Evolutionary conservation across 2,113 vertebrate species (phyloP), one percentile per base, ranked within the genome.

Genomic region (Saccopteryx bilineata): DNA sequence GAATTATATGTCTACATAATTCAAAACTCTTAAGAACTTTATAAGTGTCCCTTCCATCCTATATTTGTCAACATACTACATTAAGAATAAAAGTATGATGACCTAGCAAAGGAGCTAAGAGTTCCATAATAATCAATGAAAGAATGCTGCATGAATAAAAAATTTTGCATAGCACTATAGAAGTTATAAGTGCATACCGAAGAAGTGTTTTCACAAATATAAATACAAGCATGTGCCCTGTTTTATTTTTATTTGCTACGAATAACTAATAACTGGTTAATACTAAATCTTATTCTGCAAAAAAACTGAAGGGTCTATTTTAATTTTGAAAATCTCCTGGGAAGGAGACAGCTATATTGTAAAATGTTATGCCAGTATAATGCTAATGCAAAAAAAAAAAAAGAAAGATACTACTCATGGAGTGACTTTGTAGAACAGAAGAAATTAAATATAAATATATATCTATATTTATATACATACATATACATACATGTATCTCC

Each of bases 271-370:
- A 76, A 31, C 5, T 56, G 23, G 21, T 68, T 82, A 72, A 87
- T 33, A 48, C 23, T 26, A 28, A 90, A 58, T 76, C 54, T 91
- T 83, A 63, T n/a, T 90, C 9, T n/a, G 23, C 90, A 31, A 24
- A 9, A 78, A 93, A 95, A 63, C 31, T 71, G 33, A 65, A 93
- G 68, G 15, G 46, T 8, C 23, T 60, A 17, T 87, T 92, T 95
- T 13, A 90, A 7, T 87, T 90, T 76, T 94, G 14, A 39, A 91
- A 87, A 33, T 89, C 19, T 81, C 66, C 56, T 81, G 48, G 19
- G 33, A 50, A 69, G 19, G 12, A 82, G 26, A 56, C 19, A 78
- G 28, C 5, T 95, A 15, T 21, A 89, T 18, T 85, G 75, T 90
- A 92, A 94, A 33, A 94, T 52, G 7, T 46, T 52, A 68, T 81